These are phyloP conservation scores for Gobius niger DNA, from an alignment of 2,113 vertebrate species.

Conservation along the genomic window DNA sequence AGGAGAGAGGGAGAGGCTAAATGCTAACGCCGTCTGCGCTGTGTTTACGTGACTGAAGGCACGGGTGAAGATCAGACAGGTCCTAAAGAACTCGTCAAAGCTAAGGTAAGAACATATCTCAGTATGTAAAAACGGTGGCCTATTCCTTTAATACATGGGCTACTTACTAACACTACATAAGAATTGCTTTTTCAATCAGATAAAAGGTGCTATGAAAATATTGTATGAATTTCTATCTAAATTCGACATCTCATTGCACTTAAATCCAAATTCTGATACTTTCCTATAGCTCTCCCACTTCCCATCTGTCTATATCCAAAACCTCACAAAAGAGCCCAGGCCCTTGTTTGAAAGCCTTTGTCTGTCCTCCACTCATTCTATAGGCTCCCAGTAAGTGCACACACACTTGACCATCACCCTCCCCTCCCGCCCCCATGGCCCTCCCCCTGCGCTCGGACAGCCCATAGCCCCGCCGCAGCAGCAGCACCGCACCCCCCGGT, in stretches of 20 bases:
- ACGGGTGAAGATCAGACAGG: too few species aligned
- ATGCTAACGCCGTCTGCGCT: too few species aligned
- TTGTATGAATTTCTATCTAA: constrained; percentile 11
- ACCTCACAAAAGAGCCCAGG: constrained; percentile 16
- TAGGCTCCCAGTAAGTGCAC: constrained; percentile 29
- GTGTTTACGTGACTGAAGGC: too few species aligned
- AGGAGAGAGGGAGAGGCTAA: too few species aligned
- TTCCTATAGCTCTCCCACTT: background rate
- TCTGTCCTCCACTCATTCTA: constrained; percentile 20
- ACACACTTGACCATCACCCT: constrained; percentile 10
- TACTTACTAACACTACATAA: too few species aligned
- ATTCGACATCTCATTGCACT: too few species aligned
- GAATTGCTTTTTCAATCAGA: too few species aligned
- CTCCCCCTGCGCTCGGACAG: constrained; percentile 4
- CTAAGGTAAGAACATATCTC: too few species aligned
- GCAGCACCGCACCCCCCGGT: constrained; percentile 8
- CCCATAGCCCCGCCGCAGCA: constrained; percentile 22
- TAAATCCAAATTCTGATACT: too few species aligned
- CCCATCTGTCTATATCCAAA: constrained; percentile 19
- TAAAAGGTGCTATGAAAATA: background rate
- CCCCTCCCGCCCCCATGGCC: background rate
- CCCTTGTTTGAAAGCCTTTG: constrained; percentile 39
- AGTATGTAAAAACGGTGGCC: too few species aligned
- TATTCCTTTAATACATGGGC: too few species aligned
- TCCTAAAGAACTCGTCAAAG: too few species aligned